Conservation (phyloP, 2,113 vertebrate species). For the Alectura lathami region DNA sequence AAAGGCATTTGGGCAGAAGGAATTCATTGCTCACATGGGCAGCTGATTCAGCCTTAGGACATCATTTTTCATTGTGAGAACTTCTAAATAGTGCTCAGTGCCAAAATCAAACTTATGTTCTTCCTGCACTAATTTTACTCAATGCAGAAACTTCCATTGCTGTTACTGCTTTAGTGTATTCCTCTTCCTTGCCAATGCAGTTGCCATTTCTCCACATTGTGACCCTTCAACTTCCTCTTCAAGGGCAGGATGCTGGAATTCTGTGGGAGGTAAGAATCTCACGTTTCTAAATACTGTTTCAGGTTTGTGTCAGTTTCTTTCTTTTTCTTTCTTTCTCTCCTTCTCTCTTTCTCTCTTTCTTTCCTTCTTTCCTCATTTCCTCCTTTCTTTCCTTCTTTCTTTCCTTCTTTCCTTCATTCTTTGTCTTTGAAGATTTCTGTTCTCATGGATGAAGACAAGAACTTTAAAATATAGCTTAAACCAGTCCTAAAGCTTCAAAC, state of each 20-base stretch:
- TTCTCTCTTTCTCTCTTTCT: too few species aligned
- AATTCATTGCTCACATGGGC: neutral
- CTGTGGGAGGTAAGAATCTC: neutral
- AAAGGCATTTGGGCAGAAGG: neutral
- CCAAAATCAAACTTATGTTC: neutral
- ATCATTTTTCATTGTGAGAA: neutral
- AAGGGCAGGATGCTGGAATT: neutral
- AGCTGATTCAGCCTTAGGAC: slow-evolving; percentile 40
- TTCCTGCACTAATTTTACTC: neutral
- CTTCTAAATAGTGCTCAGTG: neutral
- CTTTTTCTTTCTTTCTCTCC: too few species aligned
- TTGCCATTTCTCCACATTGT: neutral
- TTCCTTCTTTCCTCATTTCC: neutral
- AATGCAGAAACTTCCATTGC: neutral
- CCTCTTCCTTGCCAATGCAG: neutral
- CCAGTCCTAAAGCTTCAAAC: neutral
- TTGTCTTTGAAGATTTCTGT: neutral
- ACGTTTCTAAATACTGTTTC: neutral
- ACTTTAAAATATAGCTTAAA: neutral
- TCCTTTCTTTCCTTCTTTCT: too few species aligned
- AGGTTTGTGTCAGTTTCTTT: neutral
- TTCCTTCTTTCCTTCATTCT: neutral
- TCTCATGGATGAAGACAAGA: neutral
- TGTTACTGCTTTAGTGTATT: neutral
- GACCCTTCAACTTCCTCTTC: neutral